Conservation (phyloP, 2,797 vertebrate species). For the Neomorphus geoffroyi region DNA sequence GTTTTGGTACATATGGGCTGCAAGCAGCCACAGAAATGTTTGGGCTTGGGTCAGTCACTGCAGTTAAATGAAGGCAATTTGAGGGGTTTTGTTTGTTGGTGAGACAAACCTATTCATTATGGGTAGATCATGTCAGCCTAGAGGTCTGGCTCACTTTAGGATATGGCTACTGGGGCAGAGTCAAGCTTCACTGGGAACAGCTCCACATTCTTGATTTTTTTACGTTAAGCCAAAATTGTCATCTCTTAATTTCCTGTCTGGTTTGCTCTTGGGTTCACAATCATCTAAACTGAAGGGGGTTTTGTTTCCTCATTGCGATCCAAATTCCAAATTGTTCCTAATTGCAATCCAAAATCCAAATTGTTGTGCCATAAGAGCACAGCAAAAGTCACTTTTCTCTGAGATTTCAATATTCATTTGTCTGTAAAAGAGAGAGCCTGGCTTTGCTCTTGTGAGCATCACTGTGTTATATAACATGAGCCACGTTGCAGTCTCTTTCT, state of each 20-base stretch:
- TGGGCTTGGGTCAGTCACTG: neutral
- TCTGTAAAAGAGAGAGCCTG: neutral
- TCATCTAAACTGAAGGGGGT: neutral
- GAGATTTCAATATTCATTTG: neutral
- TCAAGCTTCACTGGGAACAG: neutral
- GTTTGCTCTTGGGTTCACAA: neutral
- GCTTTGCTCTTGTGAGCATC: neutral
- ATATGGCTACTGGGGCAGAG: neutral
- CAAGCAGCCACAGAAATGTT: neutral
- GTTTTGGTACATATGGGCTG: neutral
- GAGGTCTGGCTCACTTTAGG: neutral
- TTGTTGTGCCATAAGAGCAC: neutral
- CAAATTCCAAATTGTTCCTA: neutral
- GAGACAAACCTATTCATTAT: neutral
- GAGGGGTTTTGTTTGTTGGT: rapidly evolving
- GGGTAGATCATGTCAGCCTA: neutral
- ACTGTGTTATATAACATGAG: neutral
- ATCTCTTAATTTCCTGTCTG: neutral
- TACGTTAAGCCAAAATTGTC: neutral
- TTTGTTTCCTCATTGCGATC: neutral
- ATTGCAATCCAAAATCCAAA: neutral
- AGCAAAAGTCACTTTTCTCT: neutral
- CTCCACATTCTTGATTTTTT: neutral
- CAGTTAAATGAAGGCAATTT: neutral
- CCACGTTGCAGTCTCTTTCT: neutral